These are phyloP conservation scores for Apus apus DNA, from an alignment of 2,113 vertebrate genomes.

Conservation along the genomic window DNA sequence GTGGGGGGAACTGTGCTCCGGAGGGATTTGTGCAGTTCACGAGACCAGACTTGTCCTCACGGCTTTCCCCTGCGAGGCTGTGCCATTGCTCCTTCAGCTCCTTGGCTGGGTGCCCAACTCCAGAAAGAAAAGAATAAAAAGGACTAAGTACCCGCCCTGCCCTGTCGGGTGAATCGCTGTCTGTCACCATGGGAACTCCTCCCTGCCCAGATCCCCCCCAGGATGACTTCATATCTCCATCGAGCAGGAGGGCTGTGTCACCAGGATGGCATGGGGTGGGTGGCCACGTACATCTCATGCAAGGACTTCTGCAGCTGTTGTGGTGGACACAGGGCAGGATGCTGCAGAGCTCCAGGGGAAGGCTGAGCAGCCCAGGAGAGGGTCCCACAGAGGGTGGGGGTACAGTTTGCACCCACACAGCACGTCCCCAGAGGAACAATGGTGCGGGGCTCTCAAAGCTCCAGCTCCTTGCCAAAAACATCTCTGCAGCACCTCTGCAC, in stretches of 20 bases:
- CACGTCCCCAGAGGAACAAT: not conserved
- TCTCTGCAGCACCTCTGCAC: not conserved
- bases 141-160: constrained; percentile 39
- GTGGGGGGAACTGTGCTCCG: not conserved
- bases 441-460: not conserved
- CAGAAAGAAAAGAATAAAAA: constrained; percentile 48
- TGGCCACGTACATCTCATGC: not conserved
- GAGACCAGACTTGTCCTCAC: constrained; percentile 35
- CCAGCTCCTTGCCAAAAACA: not conserved
- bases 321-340: accelerated
- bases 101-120: constrained; percentile 49
- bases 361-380: not conserved
- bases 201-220: not conserved
- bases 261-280: not conserved
- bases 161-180: constrained; percentile 42
- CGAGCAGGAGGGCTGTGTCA: not conserved
- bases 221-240: constrained; percentile 41
- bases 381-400: not conserved
- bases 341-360: not conserved
- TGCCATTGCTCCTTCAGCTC: constrained; percentile 45
- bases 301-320: not conserved
- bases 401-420: accelerated
- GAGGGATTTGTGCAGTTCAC: not conserved
- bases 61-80: not conserved
- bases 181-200: constrained; percentile 69